These are phyloP conservation scores for Phaonia tiefii DNA, from an alignment of 2,888 invertebrate genomes.

Conservation along the genomic window DNA sequence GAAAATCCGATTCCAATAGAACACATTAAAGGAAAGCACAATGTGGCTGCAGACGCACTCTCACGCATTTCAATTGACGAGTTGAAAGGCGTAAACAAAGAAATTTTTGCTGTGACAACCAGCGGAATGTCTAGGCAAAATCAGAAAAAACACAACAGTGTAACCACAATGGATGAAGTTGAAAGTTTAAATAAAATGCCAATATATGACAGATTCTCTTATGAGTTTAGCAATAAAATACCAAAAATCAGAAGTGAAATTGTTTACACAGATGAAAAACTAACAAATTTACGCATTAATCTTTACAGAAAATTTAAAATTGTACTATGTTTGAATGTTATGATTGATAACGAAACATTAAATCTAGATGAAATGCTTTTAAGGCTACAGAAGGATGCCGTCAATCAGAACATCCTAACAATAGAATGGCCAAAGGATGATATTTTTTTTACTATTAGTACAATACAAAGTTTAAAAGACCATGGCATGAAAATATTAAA, in stretches of 20 bases:
- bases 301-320: neutral
- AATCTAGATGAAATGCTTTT: neutral
- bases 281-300: neutral
- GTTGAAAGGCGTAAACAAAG: too few relatives aligned
- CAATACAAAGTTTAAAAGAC: neutral
- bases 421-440: slow-evolving; percentile 6
- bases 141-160: neutral
- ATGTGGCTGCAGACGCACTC: neutral
- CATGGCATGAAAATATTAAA: neutral
- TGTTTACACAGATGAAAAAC: neutral
- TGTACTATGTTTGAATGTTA: neutral
- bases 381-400: too few relatives aligned
- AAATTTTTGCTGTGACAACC: slow-evolving; percentile 15
- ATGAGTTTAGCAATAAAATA: too few relatives aligned
- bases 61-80: neutral
- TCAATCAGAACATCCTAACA: too few relatives aligned
- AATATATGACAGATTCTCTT: too few relatives aligned
- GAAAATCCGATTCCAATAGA: neutral
- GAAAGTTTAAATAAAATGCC: too few relatives aligned
- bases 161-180: too few relatives aligned
- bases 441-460: neutral
- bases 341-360: neutral
- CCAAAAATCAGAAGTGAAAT: neutral
- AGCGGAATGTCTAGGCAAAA: neutral
- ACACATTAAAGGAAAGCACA: neutral